Conservation (phyloP, 2,797 vertebrate genomes). For the Coreius guichenoti region DNA sequence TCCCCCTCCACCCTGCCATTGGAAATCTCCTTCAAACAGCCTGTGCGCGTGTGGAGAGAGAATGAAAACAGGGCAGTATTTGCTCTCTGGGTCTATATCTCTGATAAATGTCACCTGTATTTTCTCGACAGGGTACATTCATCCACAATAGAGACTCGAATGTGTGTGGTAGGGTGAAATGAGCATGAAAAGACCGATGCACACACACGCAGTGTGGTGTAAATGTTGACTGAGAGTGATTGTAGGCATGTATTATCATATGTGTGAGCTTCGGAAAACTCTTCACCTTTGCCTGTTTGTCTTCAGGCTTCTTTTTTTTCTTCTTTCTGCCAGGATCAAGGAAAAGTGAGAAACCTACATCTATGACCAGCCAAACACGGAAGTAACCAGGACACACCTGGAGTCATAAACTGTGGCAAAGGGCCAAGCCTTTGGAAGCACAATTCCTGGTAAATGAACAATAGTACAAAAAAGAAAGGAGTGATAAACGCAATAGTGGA, state of each 20-base stretch:
- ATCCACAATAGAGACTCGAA: conserved; percentile 34
- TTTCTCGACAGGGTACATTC: conserved; percentile 6
- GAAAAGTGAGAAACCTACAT: conserved; percentile 1
- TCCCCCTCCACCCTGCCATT: conserved; percentile 29
- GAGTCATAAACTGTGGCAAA: conserved; percentile 50
- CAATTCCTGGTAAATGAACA: conserved; percentile 26
- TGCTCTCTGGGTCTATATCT: conserved; percentile 44
- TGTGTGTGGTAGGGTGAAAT: conserved; percentile 25
- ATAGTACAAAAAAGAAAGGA: conserved; percentile 22
- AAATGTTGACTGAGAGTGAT: conserved; percentile 55
- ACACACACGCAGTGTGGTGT: conserved; percentile 26
- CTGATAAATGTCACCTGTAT: conserved; percentile 54
- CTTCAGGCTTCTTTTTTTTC: conserved; percentile 13
- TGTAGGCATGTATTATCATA: conserved; percentile 44
- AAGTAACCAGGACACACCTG: conserved; percentile 49
- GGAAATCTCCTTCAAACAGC: conserved; percentile 36
- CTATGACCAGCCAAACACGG: conserved; percentile 43
- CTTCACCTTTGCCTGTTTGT: conserved; percentile 32
- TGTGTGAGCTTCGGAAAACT: conserved; percentile 19
- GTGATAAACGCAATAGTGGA: background rate
- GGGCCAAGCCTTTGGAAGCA: conserved; percentile 38
- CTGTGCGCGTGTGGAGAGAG: background rate
- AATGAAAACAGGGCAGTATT: conserved; percentile 37
- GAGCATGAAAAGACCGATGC: conserved; percentile 15
- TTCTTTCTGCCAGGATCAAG: background rate